Evolutionary conservation across 1,140 invertebrate genomes (phyloP).

Genomic region (Solenopsis invicta): DNA sequence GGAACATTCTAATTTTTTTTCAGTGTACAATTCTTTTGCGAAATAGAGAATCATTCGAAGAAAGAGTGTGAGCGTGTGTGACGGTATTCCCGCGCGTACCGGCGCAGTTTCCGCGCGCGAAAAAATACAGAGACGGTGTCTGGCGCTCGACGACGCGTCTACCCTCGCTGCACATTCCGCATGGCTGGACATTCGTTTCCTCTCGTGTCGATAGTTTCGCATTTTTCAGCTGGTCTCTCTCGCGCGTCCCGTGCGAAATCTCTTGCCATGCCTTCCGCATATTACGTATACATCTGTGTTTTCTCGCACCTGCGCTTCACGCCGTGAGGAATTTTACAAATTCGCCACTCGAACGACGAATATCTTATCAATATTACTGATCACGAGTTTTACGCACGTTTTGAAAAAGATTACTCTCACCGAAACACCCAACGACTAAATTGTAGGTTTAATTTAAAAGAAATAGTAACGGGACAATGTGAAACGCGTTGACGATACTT

Average conservation of each 20-base stretch:
- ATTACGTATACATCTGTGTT: slow-evolving; percentile 51
- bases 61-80: not conserved
- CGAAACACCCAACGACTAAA: not conserved
- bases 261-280: slow-evolving; percentile 50
- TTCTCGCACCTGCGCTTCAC: slow-evolving; percentile 13
- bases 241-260: slow-evolving; percentile 27
- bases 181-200: slow-evolving; percentile 72
- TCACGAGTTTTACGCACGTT: not conserved
- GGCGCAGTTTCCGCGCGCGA: slow-evolving; percentile 8
- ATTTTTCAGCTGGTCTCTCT: slow-evolving; percentile 65
- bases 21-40: slow-evolving; percentile 22
- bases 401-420: not conserved
- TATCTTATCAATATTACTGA: slow-evolving; percentile 7
- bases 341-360: slow-evolving; percentile 2
- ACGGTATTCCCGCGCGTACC: slow-evolving; percentile 8
- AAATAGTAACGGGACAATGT: not conserved
- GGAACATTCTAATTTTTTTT: not conserved
- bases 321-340: slow-evolving; percentile 8
- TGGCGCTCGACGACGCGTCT: slow-evolving; percentile 54
- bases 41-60: slow-evolving; percentile 35
- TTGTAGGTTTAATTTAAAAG: not conserved
- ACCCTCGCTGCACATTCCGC: slow-evolving; percentile 56
- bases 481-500: not conserved
- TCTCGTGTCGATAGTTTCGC: slow-evolving; percentile 69
- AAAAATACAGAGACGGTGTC: slow-evolving; percentile 53